phyloP scores from a whole-genome alignment of 2,797 vertebrate species.

The Capromys pilorides region DNA sequence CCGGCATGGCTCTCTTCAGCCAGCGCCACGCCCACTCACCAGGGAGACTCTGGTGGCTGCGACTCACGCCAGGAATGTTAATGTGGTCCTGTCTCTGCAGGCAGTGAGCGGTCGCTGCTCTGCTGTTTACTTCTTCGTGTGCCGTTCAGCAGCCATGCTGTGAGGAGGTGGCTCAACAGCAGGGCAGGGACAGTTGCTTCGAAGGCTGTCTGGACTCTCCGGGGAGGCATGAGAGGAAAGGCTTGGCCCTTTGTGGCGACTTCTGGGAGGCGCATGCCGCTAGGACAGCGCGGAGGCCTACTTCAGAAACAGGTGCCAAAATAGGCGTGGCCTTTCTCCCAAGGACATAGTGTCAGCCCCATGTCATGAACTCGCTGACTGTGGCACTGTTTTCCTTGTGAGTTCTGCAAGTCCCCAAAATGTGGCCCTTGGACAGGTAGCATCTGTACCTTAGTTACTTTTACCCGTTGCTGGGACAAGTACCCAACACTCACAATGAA shows the following conservation, averaged over 20 bases:
- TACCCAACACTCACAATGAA: no score
- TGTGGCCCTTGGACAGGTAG: background rate
- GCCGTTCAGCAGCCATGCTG: background rate
- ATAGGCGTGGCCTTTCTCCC: background rate
- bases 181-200: background rate
- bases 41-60: background rate
- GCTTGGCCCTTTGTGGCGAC: background rate
- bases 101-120: background rate
- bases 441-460: no score
- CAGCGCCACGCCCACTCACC: background rate
- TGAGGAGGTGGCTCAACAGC: background rate
- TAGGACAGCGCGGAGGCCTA: background rate
- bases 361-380: background rate
- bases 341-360: background rate
- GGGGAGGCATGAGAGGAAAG: background rate
- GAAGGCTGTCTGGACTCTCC: background rate
- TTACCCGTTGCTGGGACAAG: no score
- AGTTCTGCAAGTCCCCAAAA: background rate
- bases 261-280: background rate
- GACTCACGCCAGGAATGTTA: background rate
- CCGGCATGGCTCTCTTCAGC: background rate
- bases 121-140: accelerated
- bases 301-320: background rate
- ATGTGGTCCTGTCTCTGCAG: background rate
- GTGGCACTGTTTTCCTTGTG: background rate